phyloP scores from a whole-genome alignment of 2,113 vertebrate species.

The Nothocercus nigrocapillus region DNA sequence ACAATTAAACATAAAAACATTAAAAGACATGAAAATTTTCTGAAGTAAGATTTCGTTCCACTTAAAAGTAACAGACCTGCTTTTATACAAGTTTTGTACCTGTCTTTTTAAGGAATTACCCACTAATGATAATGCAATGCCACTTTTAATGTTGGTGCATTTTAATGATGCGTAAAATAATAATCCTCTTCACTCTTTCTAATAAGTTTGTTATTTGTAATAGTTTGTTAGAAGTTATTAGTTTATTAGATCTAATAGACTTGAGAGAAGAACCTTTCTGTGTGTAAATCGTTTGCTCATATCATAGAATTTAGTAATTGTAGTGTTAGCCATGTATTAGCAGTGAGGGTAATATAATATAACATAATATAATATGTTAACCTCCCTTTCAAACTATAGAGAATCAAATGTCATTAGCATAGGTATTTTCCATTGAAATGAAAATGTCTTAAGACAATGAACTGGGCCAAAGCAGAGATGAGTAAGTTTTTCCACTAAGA shows the following conservation, averaged over 20 bases:
- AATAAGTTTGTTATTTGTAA: background rate
- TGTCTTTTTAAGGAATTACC: conserved; percentile 12
- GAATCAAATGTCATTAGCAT: background rate
- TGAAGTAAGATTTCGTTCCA: background rate
- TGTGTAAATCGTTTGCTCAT: background rate
- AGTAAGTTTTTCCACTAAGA: background rate
- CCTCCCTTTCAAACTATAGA: background rate
- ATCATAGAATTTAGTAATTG: background rate
- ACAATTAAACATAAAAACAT: background rate
- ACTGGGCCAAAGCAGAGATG: background rate
- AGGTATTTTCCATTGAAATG: background rate
- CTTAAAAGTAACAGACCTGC: background rate
- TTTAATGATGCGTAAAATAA: background rate
- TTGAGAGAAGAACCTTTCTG: background rate
- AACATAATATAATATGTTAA: too few species aligned
- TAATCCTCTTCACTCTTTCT: background rate
- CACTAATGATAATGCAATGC: background rate
- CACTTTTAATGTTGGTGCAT: background rate
- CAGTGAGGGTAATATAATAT: background rate
- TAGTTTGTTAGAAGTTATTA: background rate
- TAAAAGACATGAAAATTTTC: background rate
- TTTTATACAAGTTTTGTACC: background rate
- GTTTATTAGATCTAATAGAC: too few species aligned
- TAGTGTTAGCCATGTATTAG: background rate
- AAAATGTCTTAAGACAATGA: background rate